Conservation (phyloP, 2,797 vertebrate genomes). For the Otolemur crassicaudatus region DNA sequence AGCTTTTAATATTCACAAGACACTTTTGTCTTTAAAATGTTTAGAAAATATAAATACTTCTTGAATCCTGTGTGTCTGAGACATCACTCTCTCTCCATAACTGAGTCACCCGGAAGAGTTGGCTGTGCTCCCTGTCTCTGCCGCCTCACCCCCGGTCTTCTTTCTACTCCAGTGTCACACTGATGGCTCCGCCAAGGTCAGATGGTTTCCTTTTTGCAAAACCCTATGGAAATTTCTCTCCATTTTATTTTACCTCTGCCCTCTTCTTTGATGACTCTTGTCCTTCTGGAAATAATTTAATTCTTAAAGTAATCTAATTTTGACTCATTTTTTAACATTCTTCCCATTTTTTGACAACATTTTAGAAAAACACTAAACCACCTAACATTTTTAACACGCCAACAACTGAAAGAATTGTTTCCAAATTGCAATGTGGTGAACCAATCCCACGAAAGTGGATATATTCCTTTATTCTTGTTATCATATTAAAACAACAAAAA, state of each 20-base stretch:
- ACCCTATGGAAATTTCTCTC: neutral
- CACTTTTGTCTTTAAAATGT: neutral
- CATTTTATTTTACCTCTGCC: neutral
- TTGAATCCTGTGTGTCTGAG: neutral
- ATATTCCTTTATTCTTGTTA: neutral
- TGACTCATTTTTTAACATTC: neutral
- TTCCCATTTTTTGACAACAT: neutral
- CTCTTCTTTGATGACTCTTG: neutral
- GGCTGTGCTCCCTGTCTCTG: neutral
- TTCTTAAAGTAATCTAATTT: constrained; percentile 18
- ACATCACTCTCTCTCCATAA: neutral
- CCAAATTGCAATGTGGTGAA: neutral
- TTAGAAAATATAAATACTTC: neutral
- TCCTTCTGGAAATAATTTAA: neutral
- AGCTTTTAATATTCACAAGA: neutral
- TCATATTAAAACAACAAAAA: neutral
- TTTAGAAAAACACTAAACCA: neutral
- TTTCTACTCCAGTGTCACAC: neutral
- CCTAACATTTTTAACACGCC: neutral
- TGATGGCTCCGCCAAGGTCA: neutral
- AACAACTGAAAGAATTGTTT: neutral
- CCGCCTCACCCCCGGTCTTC: neutral
- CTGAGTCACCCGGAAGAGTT: neutral
- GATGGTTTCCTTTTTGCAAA: neutral
- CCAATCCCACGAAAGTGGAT: neutral